A percentile compares a stretch with the other conserved stretches of the same genome.
Evolutionary conservation across 2,797 vertebrate species (phyloP).

Genomic region (Betta splendens): DNA sequence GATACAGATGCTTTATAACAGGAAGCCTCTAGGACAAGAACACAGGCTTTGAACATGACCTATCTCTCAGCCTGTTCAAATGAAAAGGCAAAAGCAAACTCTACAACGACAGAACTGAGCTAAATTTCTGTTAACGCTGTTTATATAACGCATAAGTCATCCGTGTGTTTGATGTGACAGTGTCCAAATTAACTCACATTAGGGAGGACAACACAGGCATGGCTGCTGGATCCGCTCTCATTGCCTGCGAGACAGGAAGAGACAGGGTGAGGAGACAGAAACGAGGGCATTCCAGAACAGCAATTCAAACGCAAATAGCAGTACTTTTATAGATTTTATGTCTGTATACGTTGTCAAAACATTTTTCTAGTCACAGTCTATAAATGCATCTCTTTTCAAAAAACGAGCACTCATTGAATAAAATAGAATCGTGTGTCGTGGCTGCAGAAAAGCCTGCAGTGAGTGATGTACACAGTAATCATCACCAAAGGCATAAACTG

Average conservation of each 20-base stretch:
- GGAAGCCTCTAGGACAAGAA: conserved; percentile 67
- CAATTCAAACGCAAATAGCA: conserved; percentile 34
- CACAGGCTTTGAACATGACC: conserved; percentile 75
- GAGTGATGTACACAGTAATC: conserved; percentile 54
- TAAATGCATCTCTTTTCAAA: conserved; percentile 3
- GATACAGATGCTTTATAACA: conserved; percentile 79
- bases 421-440: conserved; percentile 39
- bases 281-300: conserved; percentile 35
- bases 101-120: conserved; percentile 58
- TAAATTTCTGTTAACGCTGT: conserved; percentile 79
- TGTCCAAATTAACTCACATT: conserved; percentile 76
- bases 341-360: conserved; percentile 26
- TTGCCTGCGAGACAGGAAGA: conserved; percentile 42
- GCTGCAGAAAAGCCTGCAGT: conserved; percentile 30
- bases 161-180: conserved; percentile 77
- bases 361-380: conserved; percentile 8
- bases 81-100: conserved; percentile 65
- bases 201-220: conserved; percentile 69
- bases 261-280: conserved; percentile 34
- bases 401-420: conserved; percentile 29
- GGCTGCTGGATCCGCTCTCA: conserved; percentile 35
- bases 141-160: conserved; percentile 78
- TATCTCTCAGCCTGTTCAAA: conserved; percentile 69
- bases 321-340: conserved; percentile 18
- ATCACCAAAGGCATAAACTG: conserved; percentile 59